Conservation (phyloP, 1,140 invertebrate genomes). For the Drosophila prosaltans region DNA sequence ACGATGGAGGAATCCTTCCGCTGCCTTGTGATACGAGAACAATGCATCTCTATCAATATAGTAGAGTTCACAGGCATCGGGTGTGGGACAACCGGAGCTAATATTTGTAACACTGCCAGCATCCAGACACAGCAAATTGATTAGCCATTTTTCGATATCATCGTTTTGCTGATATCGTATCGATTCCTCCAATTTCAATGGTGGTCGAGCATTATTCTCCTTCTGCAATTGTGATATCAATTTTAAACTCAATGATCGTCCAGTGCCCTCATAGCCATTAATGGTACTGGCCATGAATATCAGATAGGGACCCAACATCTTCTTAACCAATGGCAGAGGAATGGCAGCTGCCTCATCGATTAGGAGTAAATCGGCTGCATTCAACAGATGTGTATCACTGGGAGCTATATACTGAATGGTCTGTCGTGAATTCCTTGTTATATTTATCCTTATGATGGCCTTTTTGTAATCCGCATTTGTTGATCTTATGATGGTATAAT, state of each 20-base stretch:
- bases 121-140: conserved; percentile 95
- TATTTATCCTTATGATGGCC: conserved; percentile 96
- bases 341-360: conserved; percentile 99
- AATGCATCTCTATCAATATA: conserved; percentile 96
- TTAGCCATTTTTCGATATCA: conserved; percentile 95
- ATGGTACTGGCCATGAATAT: conserved; percentile 99
- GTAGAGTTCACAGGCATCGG: conserved; percentile 94
- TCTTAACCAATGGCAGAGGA: conserved; percentile 96
- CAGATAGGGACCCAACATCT: conserved; percentile 95
- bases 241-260: conserved; percentile 97
- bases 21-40: conserved; percentile 98
- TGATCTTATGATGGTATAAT: conserved; percentile 98
- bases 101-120: conserved; percentile 87
- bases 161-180: conserved; percentile 97
- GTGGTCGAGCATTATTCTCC: conserved; percentile 85
- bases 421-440: conserved; percentile 96
- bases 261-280: conserved; percentile 99
- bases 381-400: conserved; percentile 93
- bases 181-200: conserved; percentile 93
- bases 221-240: conserved; percentile 93
- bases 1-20: conserved; percentile 96
- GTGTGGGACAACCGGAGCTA: conserved; percentile 92
- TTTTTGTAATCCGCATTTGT: conserved; percentile 99
- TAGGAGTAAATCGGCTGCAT: conserved; percentile 96
- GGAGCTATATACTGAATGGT: conserved; percentile 99